Evolutionary conservation across 2,113 vertebrate species (phyloP).

Genomic region (Orientallactaga bullata): DNA sequence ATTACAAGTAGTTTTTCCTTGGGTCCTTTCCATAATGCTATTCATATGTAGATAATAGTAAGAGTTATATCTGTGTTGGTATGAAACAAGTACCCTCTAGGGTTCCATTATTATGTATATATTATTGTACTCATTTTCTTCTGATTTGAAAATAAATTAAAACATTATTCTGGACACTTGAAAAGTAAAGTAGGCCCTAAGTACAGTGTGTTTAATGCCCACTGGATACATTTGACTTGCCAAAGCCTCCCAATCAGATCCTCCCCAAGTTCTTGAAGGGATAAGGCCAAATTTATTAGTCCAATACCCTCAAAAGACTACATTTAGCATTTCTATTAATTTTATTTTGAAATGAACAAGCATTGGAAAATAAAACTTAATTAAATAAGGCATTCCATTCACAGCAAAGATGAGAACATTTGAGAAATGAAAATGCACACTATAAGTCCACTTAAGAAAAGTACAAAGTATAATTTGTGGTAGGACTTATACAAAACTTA

Average conservation of each 20-base stretch:
- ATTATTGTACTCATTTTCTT: neutral
- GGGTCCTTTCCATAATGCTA: neutral
- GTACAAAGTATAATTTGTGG: neutral
- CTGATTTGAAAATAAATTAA: neutral
- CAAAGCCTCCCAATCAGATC: neutral
- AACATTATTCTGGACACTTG: neutral
- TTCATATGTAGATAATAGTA: neutral
- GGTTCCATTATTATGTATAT: neutral
- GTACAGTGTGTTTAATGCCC: neutral
- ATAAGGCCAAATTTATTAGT: neutral
- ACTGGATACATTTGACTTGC: neutral
- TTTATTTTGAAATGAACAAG: slow-evolving; percentile 15
- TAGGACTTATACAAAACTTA: slow-evolving; percentile 3
- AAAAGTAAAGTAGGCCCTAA: neutral
- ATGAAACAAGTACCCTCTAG: neutral
- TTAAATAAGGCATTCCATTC: neutral
- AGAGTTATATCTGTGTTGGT: neutral
- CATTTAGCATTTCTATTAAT: neutral
- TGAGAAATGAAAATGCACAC: slow-evolving; percentile 26
- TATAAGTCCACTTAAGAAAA: neutral
- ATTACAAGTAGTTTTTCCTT: neutral
- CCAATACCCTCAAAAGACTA: neutral
- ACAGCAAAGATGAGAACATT: neutral
- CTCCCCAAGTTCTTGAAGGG: neutral
- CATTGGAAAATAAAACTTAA: neutral